Evolutionary conservation across 2,113 vertebrate genomes (phyloP).

Genomic region (Elephantulus edwardii): DNA sequence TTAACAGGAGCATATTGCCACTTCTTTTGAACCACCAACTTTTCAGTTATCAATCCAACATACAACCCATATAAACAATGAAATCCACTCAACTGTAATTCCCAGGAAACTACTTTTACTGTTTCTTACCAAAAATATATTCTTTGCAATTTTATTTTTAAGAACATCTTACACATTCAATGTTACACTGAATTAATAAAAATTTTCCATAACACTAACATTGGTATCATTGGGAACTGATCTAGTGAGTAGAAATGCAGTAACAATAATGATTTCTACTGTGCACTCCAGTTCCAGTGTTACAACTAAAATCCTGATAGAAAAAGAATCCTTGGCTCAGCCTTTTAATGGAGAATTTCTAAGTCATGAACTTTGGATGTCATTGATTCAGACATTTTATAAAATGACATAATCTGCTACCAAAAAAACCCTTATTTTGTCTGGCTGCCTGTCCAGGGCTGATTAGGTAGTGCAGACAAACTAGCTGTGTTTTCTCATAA

Average conservation of each 20-base stretch:
- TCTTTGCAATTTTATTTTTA: too few relatives aligned
- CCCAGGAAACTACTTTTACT: too few relatives aligned
- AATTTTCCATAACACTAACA: neutral
- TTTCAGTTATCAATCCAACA: too few relatives aligned
- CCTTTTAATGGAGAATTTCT: constrained; percentile 48
- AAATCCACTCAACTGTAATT: too few relatives aligned
- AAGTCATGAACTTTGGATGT: neutral
- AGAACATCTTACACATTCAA: too few relatives aligned
- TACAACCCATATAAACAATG: too few relatives aligned
- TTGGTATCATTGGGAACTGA: neutral
- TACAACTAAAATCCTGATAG: neutral
- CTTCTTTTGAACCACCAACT: too few relatives aligned
- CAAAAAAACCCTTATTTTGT: constrained; percentile 35
- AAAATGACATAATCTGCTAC: constrained; percentile 19
- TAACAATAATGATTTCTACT: neutral
- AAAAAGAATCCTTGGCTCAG: neutral
- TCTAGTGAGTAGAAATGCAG: neutral
- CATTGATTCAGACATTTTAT: constrained; percentile 26
- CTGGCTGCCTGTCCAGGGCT: constrained; percentile 38
- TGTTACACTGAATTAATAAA: neutral
- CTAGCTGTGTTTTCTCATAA: constrained; percentile 25
- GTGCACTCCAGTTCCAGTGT: neutral
- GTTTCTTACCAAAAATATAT: too few relatives aligned
- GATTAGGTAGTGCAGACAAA: constrained; percentile 40
- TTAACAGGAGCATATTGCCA: too few relatives aligned